phyloP scores from a whole-genome alignment of 1,140 invertebrate genomes.

The Monochamus saltuarius region DNA sequence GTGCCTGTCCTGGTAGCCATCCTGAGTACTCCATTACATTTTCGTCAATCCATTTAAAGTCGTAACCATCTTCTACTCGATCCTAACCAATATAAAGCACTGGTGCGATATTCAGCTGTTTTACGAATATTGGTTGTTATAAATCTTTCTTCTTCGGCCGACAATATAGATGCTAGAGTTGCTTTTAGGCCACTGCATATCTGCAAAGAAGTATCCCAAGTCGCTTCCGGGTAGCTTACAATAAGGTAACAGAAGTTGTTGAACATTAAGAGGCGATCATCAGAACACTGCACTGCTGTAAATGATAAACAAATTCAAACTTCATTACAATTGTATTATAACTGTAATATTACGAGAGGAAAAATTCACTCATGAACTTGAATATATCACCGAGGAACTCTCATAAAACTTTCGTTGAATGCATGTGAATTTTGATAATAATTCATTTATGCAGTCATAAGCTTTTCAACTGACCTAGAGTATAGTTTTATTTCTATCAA shows the following conservation, averaged over 20 bases:
- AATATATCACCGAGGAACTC: too few relatives aligned
- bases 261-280: slow-evolving; percentile 64
- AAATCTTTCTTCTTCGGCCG: slow-evolving; percentile 65
- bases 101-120: slow-evolving; percentile 66
- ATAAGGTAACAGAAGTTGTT: slow-evolving; percentile 71
- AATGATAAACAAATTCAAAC: slow-evolving; percentile 13
- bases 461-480: too few relatives aligned
- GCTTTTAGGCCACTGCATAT: slow-evolving; percentile 67
- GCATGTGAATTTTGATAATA: too few relatives aligned
- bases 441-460: too few relatives aligned
- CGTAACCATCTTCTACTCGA: slow-evolving; percentile 1
- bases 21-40: slow-evolving; percentile 56
- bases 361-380: too few relatives aligned
- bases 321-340: too few relatives aligned
- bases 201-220: slow-evolving; percentile 70
- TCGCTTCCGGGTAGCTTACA: slow-evolving; percentile 70
- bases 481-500: too few relatives aligned
- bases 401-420: too few relatives aligned
- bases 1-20: slow-evolving; percentile 58
- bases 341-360: too few relatives aligned
- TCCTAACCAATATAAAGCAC: slow-evolving; percentile 67
- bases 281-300: slow-evolving; percentile 60
- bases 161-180: slow-evolving; percentile 61
- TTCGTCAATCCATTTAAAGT: slow-evolving; percentile 61
- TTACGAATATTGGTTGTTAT: slow-evolving; percentile 64